Evolutionary conservation across 2,888 invertebrate species (phyloP).

Genomic region (Rhodophaea formosa): DNA sequence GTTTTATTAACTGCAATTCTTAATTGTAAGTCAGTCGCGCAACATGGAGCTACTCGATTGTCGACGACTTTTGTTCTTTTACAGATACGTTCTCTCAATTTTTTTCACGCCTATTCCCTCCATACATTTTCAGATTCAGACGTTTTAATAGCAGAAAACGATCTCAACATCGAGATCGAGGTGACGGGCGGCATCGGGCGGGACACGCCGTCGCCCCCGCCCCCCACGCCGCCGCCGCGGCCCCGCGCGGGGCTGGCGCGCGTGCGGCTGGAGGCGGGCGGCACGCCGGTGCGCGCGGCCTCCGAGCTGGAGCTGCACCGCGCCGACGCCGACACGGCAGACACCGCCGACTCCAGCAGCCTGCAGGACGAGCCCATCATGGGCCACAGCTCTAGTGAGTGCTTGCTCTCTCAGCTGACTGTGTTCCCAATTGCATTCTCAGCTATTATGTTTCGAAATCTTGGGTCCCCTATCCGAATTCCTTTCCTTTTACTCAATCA

Average conservation of each 20-base stretch:
- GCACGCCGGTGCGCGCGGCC: conserved; percentile 46
- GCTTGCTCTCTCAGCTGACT: too few relatives aligned
- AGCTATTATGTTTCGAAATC: too few relatives aligned
- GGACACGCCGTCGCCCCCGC: conserved; percentile 18
- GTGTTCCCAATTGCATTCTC: too few relatives aligned
- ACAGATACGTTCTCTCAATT: too few relatives aligned
- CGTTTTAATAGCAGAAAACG: conserved; percentile 46
- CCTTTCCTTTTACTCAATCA: too few relatives aligned
- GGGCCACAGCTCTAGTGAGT: conserved; percentile 23
- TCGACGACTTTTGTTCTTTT: too few relatives aligned
- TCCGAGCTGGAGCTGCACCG: conserved; percentile 56
- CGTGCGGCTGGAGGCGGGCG: neutral
- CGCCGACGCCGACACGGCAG: conserved; percentile 25
- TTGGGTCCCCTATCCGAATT: too few relatives aligned
- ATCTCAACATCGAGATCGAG: conserved; percentile 18
- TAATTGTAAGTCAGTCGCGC: too few relatives aligned
- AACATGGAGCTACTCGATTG: too few relatives aligned
- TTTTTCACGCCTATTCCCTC: too few relatives aligned
- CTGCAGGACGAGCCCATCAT: conserved; percentile 55
- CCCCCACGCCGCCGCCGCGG: conserved; percentile 22
- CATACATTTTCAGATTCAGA: conserved; percentile 56
- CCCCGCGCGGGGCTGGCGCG: conserved; percentile 14
- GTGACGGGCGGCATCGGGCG: conserved; percentile 13
- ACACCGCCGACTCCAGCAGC: conserved; percentile 44
- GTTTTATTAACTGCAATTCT: too few relatives aligned